phyloP scores from a whole-genome alignment of 30 jellyfish, hydroid and myxozoan species.

The Aurelia aurita region DNA sequence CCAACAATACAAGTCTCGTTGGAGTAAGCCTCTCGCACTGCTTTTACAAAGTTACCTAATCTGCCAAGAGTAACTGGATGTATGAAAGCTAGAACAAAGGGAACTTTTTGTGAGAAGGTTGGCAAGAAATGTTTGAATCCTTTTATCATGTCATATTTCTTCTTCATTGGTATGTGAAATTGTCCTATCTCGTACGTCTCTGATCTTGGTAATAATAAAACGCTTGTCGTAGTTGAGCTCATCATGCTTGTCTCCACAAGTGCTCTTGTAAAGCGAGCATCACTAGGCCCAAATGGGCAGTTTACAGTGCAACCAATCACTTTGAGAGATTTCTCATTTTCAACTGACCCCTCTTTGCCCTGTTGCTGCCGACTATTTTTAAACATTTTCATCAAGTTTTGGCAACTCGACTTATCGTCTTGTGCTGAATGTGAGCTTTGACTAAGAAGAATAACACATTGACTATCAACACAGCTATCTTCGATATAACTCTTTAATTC shows the following conservation, averaged over 20 bases:
- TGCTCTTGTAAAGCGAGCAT: background rate
- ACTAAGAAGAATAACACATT: conserved; percentile 8
- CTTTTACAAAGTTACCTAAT: conserved; percentile 24
- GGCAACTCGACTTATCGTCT: conserved; percentile 18
- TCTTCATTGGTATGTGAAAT: conserved; percentile 48
- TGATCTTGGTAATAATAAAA: conserved; percentile 23
- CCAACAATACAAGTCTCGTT: conserved; percentile 39
- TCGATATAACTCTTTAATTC: background rate
- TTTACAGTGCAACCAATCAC: conserved; percentile 30
- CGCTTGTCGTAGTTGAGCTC: background rate
- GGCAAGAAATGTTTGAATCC: conserved; percentile 41
- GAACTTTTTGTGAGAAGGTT: background rate
- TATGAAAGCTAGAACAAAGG: conserved; percentile 33
- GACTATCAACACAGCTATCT: background rate
- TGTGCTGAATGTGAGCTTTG: conserved; percentile 1
- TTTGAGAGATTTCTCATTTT: background rate
- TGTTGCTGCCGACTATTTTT: background rate
- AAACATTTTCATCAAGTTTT: background rate
- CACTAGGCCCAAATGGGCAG: conserved; percentile 39
- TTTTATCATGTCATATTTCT: conserved; percentile 42
- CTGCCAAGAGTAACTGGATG: conserved; percentile 60
- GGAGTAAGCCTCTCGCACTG: conserved; percentile 15
- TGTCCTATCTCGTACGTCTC: conserved; percentile 5
- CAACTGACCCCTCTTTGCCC: background rate
- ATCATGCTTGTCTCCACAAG: background rate